Evolutionary conservation across 2,888 invertebrate species (phyloP), one percentile per base, ranked within the genome.

Genomic region (Copidosoma aretas): DNA sequence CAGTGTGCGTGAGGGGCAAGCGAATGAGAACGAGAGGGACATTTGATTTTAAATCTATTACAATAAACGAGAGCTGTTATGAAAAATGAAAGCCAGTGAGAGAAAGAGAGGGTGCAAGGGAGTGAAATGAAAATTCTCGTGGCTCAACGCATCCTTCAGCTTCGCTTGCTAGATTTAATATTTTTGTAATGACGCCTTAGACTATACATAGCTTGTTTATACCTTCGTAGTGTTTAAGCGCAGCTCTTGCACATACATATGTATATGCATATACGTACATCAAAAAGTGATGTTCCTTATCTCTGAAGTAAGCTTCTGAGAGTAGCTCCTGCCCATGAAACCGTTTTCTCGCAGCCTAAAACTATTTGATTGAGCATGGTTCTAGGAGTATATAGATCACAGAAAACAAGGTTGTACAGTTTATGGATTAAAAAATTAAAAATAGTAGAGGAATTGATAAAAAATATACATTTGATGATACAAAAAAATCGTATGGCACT

Each of bases 131-230:
- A 64, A 71, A 71, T 59, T 60, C 25, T 58, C 43, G 54, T 63
- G 58, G 60, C 64, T 70, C 25, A 62, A 43, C 39, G 49, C 49
- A 5, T 59, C 58, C 56, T 64, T 64, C 80, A 81, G 80, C 81
- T 81, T 81, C 74, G 83, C 82, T 83, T 83, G 78, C 78, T 83
- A 83, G 83, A 81, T 82, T 83, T 82, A 83, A 83, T 82, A 83
- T 83, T 83, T 83, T 83, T 83, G 82, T 83, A 83, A 83, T 79
- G 77, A 81, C 76, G 83, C 82, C 77, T 70, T 72, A 68, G 64
- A 62, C 49, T 80, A 80, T 78, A 73, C 71, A 74, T 80, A 81
- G 79, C 71, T 80, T 77, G 76, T 81, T 81, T 78, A 74, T 80
- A 82, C 77, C 78, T 80, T 74, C 60, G 62, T 71, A 73, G 74